Percentiles rank a stretch among this genome's conserved stretches.
Conservation (phyloP, 1,140 invertebrate species). For the Camponotus vicinus region DNA sequence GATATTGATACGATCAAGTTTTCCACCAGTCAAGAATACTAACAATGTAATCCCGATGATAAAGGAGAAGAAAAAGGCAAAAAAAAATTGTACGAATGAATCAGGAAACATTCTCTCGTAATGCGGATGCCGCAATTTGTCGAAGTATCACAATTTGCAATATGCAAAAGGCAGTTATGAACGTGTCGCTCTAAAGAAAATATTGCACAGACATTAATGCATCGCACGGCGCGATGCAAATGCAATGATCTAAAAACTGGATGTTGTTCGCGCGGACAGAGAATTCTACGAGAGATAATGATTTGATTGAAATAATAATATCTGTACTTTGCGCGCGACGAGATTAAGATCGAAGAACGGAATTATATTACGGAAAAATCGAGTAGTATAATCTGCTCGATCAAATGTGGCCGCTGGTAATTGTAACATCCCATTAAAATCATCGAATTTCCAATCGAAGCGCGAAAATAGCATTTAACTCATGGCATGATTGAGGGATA, state of each 20-base stretch:
- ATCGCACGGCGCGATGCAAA: not conserved
- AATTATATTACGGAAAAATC: not conserved
- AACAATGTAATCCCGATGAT: not conserved
- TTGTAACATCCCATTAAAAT: constrained; percentile 48
- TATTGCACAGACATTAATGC: constrained; percentile 25
- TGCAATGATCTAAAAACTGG: constrained; percentile 14
- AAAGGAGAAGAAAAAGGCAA: not conserved
- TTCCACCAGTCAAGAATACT: too few species aligned
- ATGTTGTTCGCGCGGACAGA: constrained; percentile 38
- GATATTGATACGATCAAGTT: constrained; percentile 16
- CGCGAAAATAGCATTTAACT: constrained; percentile 45
- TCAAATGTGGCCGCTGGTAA: not conserved
- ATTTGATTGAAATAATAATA: constrained; percentile 40
- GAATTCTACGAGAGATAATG: constrained; percentile 24
- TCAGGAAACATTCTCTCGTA: not conserved
- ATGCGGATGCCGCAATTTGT: not conserved
- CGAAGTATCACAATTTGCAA: not conserved
- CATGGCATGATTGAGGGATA: constrained; percentile 7
- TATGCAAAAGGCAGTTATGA: not conserved
- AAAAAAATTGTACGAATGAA: not conserved
- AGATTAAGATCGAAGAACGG: constrained; percentile 3
- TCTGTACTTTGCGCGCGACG: not conserved
- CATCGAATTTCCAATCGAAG: constrained; percentile 21
- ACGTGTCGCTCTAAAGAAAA: not conserved
- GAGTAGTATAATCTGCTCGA: constrained; percentile 28